These are phyloP conservation scores for Ethmia dodecea DNA, from an alignment of 2,888 invertebrate species.

Conservation along the genomic window DNA sequence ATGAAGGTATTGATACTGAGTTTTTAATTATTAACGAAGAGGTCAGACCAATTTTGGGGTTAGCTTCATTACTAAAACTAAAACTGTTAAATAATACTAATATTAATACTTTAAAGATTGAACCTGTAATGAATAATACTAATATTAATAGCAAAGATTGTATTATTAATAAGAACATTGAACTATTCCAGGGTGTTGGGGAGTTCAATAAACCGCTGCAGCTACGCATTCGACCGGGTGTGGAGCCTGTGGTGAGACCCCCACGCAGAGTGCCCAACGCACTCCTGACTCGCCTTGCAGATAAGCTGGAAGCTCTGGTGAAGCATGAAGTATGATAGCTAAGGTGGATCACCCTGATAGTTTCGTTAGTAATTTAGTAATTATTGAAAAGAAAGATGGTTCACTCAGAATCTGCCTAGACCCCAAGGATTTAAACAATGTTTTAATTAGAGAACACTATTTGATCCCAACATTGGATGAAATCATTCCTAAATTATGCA, in stretches of 20 bases:
- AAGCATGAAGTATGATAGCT: conserved; percentile 12
- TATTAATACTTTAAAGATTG: too few species aligned
- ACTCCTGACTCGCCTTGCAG: conserved; percentile 11
- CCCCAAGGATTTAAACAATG: conserved; percentile 17
- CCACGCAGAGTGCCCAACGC: conserved; percentile 15
- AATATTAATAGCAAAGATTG: background rate
- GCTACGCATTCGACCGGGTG: conserved; percentile 11
- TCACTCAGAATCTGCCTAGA: conserved; percentile 17
- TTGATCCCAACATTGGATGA: conserved; percentile 17
- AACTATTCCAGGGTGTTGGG: conserved; percentile 13
- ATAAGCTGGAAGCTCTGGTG: conserved; percentile 12
- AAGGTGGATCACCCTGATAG: conserved; percentile 15
- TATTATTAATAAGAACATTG: conserved; percentile 2
- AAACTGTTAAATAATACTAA: conserved; percentile 8
- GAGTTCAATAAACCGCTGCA: conserved; percentile 12
- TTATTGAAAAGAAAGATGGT: conserved; percentile 16
- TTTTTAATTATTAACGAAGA: conserved; percentile 10
- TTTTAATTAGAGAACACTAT: conserved; percentile 14
- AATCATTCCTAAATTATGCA: conserved; percentile 15
- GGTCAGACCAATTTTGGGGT: conserved; percentile 11
- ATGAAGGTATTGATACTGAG: conserved; percentile 2
- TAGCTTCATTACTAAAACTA: conserved; percentile 6
- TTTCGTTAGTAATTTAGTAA: conserved; percentile 18
- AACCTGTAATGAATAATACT: too few species aligned
- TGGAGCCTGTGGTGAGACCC: conserved; percentile 12